Evolutionary conservation across 2,113 vertebrate genomes (phyloP), one percentile per base, ranked within the genome.

Genomic region (Mobula birostris): DNA sequence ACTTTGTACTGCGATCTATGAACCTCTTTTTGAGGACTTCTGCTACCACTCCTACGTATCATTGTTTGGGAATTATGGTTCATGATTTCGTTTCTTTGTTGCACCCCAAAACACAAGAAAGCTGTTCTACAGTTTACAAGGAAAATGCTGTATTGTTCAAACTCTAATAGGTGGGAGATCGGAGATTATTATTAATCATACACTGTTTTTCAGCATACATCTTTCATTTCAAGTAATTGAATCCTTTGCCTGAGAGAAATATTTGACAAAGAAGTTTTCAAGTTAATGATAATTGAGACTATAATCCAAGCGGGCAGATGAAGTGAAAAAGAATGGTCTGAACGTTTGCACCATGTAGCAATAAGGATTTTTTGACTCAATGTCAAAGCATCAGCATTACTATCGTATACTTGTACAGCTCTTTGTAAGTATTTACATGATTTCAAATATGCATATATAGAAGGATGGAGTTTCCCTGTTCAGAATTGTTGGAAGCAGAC

Each of bases 191-290:
- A 70, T 12, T 6, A 12, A 87, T 63, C 58, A 56, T 88, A 27
- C n/a, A 15, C 56, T 29, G 29, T 17, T 68, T 14, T 66, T 68
- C 66, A 5, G 17, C 56, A 61, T n/a, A 87, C 58, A 15, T n/a
- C 9, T 63, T 63, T 85, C 9, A 85, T 58, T 83, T 87, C 83
- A 87, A 87, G 63, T 90, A 90, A 68, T 90, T 90, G 63, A 90
- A 90, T 63, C 12, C 19, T 68, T 63, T 66, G 61, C 61, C 85
- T 66, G 61, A 90, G 85, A 63, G 11, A 66, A 66, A 19, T 32
- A 7, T 32, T 68, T 66, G n/a, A 6, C n/a, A 17, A 68, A 90
- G 32, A 48, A 63, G 72, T 19, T n/a, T 19, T 90, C 61, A 68
- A 90, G 85, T 63, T 32, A 68, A 90, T 90, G n/a, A 90, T 32